Evolutionary conservation across 2,888 invertebrate genomes (phyloP), one percentile per base, ranked within the genome.

Genomic region (Acanthacorydalis orientalis): DNA sequence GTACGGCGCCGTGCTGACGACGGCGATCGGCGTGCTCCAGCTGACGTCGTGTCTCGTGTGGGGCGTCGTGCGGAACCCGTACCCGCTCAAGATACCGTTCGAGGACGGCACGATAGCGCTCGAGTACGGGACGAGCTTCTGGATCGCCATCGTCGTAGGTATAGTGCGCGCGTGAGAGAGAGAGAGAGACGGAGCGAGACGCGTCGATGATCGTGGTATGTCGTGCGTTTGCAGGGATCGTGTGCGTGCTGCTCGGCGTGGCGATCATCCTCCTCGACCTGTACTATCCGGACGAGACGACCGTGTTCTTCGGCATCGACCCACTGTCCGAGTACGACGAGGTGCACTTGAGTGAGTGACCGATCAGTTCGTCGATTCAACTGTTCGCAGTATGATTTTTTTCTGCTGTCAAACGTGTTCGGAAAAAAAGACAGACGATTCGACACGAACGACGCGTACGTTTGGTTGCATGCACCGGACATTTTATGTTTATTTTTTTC

Each of bases 11-110:
- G 67, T 68, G 51, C 68, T 68, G 51, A 57, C 72, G 34, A 62
- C 62, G 4, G 48, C 71, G 11, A 69, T 70, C 6, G 77, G 77
- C 1, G 48, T 59, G 32, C 59, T 70, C 11, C 68, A 76, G 56
- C 48, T 75, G n/a, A 53, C 62, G 8, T 68, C 70, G 7, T 73
- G 72, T 58, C 55, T 70, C 9, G 55, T 76, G 8, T 77, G 73
- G 70, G 54, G 63, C 1, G 59, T 59, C 7, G 59, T 73, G 7
- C 59, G 72, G 43, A 77, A 76, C 59, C 65, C 68, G 1, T 61
- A 59, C 16, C 68, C 69, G 12, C 57, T 77, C 4, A 56, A 57
- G 7, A 70, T 77, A 44, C 72, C 72, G 0, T 75, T 76, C 53
- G 69, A 71, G 52, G 57, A 64, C 34, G 64, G 53, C 1, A 53